Base-by-base conservation (phyloP, 2,113 vertebrate genomes). In the Struthio camelus region DNA sequence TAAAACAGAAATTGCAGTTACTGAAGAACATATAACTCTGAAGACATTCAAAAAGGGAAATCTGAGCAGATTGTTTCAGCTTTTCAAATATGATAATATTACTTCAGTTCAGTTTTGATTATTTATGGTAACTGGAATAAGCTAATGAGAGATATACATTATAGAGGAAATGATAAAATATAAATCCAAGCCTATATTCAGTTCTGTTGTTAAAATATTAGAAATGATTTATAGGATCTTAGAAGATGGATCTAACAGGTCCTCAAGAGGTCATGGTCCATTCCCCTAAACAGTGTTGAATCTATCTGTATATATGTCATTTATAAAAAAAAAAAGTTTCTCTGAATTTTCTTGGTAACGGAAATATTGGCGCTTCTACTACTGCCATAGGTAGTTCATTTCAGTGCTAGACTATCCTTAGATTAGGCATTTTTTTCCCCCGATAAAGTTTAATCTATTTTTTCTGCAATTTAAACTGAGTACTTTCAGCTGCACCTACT, bases 251-350 rank as follows among this genome's bases (percentile, higher is more conserved):
- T 65, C 40, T 24, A 7, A 22, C 56, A 14, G 5, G 4, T 54
- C 46, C 20, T 40, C 13, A 59, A 30, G 20, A 34, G 6, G 19
- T 6, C 22, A 12, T 46, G 72, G 27, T 1, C 9, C 9, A 7
- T 2, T 25, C 11, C 3, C 6, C 1, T 80, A 1, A 16, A 6
- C 36, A 36, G 15, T 36, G 22, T 24, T 61, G 9, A 24, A 25
- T 71, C 19, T 53, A 14, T 2, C 7, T 54, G 2, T 71, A 9
- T 32, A 4, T 32, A 2, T 76, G 23, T 54, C 1, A 24, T 64
- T 76, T 94, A 42, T 92, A 9, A 58, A 4, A 75, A 25, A 9
- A 58, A 4, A 75, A 25, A 19, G n/a, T 9, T 54, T 71, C 18
- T 38, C 6, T 5, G 14, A 23, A 2, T 44, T 48, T 56, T 70